phyloP scores from a whole-genome alignment of 2,888 invertebrate species.

The Neuroscelio doddi region DNA sequence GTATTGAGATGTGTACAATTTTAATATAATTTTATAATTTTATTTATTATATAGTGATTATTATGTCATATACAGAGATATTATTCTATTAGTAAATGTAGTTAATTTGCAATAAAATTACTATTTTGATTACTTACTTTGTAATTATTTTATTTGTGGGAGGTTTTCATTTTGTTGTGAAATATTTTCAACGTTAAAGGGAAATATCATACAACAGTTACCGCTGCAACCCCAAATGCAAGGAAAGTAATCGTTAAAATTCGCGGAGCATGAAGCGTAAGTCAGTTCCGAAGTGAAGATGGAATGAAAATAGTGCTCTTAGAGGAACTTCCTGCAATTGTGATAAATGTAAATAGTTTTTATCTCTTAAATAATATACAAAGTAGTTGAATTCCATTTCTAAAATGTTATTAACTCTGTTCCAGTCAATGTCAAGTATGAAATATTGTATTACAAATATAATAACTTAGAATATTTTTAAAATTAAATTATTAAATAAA shows the following conservation, averaged over 20 bases:
- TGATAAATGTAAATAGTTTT: slow-evolving; percentile 40
- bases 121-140: too few species aligned
- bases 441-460: too few species aligned
- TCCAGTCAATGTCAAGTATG: too few species aligned
- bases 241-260: slow-evolving; percentile 34
- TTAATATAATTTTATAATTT: too few species aligned
- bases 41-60: too few species aligned
- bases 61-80: too few species aligned
- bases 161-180: slow-evolving; percentile 13
- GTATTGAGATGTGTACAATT: too few species aligned
- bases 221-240: slow-evolving; percentile 9
- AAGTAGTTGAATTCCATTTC: slow-evolving; percentile 22
- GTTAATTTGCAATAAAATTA: too few species aligned
- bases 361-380: slow-evolving; percentile 23
- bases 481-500: too few species aligned
- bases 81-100: too few species aligned
- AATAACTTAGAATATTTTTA: too few species aligned
- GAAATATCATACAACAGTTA: not conserved
- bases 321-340: slow-evolving; percentile 17
- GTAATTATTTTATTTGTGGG: slow-evolving; percentile 2
- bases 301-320: slow-evolving; percentile 36
- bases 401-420: not conserved
- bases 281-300: slow-evolving; percentile 20
- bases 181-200: slow-evolving; percentile 11
- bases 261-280: slow-evolving; percentile 36